Evolutionary conservation across 2,888 invertebrate genomes (phyloP), one percentile per base, ranked within the genome.

Genomic region (Drosophila borealis): DNA sequence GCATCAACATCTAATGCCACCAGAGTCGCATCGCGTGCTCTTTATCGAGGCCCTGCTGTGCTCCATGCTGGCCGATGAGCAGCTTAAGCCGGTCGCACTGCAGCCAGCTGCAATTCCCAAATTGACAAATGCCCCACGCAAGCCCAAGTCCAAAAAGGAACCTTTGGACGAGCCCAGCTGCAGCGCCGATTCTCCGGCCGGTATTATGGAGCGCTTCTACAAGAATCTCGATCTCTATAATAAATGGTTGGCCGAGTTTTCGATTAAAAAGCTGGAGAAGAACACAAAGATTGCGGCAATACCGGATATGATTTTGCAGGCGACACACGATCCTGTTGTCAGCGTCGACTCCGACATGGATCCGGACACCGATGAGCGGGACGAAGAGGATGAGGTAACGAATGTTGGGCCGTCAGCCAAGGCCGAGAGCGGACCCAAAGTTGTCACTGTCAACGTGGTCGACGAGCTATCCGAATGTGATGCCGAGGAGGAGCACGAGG

Each of bases 31-130:
- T 2, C 62, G 53, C 2, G 10, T n/a, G 0, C 19, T 4, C 11
- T 85, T 81, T 37, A 21, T 61, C 5, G 73, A 74, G 39, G 61
- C 82, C 5, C 1, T 81, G 0, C 14, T 81, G 2, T 85, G 86
- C 50, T 81, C 81, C 10, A 79, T 81, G 86, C 59, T 81, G 2
- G 44, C 73, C 6, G 70, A 85, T 3, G 57, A 70, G 25, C 39
- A 81, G 4, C 57, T 81, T 0, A 2, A 4, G 3, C 14, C 29
- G 9, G 45, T 63, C 4, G 10, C n/a, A 1, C 2, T 56, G 19
- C 37, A 41, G 6, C 3, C 25, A 14, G n/a, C 2, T 3, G 14
- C 4, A 3, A 17, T 14, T 8, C 6, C 25, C 29, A 41, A 9
- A 2, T 11, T 3, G 1, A 2, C 13, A 17, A 10, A 9, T 13